Conservation (phyloP, 2,113 vertebrate species). For the Noctilio leporinus region DNA sequence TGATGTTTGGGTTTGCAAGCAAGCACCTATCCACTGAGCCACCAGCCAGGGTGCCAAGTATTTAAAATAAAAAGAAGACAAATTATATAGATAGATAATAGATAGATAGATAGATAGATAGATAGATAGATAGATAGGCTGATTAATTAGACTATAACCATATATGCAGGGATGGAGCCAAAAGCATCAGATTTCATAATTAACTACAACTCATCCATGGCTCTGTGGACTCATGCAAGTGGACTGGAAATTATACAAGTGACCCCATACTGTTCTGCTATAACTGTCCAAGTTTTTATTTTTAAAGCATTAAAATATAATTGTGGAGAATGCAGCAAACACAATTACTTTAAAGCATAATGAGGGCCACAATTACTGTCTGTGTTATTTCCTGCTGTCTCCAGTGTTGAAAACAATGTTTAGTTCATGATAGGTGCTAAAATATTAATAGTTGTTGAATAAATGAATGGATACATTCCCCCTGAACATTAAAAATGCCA, state of each 20-base stretch:
- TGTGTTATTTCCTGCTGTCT: background rate
- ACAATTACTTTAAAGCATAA: constrained; percentile 10
- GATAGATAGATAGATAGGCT: background rate
- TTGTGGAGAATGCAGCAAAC: background rate
- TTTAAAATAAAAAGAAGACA: too few species aligned
- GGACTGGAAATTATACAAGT: background rate
- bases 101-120: background rate
- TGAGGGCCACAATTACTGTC: background rate
- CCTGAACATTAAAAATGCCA: background rate
- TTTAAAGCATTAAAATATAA: background rate
- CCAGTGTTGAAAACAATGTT: background rate
- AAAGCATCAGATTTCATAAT: background rate
- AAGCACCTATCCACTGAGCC: too few species aligned
- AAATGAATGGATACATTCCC: background rate
- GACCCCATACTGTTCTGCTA: background rate
- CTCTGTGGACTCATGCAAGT: background rate
- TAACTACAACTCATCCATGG: background rate
- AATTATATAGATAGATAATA: too few species aligned
- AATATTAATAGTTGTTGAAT: background rate
- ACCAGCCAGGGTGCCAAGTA: too few species aligned
- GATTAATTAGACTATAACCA: background rate
- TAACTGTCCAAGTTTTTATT: background rate
- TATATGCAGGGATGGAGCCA: background rate
- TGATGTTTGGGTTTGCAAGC: too few species aligned
- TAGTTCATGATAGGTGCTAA: background rate